These are phyloP conservation scores for Paguma larvata DNA, from an alignment of 2,797 vertebrate species.

Conservation along the genomic window DNA sequence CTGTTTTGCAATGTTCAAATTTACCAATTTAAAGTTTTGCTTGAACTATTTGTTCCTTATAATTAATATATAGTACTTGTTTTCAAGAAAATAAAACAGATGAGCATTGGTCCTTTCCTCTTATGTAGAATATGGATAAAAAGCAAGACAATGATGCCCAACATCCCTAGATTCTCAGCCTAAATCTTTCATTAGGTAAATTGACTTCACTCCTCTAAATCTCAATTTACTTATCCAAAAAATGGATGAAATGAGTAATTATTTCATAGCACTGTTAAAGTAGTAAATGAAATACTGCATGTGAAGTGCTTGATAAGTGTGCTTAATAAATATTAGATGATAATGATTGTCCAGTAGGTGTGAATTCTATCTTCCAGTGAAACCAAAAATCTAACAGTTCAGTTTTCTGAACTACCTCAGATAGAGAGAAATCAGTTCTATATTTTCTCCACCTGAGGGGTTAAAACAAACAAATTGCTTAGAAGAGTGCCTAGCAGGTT, in stretches of 20 bases:
- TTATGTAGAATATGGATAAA: not conserved
- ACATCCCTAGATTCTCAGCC: not conserved
- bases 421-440: not conserved
- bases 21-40: not conserved
- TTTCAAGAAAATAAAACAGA: not conserved
- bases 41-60: not conserved
- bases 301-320: not conserved
- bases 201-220: not conserved
- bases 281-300: not conserved
- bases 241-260: not conserved
- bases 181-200: not conserved
- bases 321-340: constrained; percentile 19
- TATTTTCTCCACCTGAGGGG: not conserved
- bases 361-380: constrained; percentile 18
- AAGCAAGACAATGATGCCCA: not conserved
- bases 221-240: not conserved
- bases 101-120: not conserved
- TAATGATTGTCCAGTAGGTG: not conserved
- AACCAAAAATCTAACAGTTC: not conserved
- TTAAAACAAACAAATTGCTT: constrained; percentile 41
- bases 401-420: constrained; percentile 7
- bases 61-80: not conserved
- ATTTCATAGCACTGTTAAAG: not conserved
- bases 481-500: not conserved
- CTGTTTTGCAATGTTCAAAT: not conserved